Evolutionary conservation across 1,140 invertebrate species (phyloP), one percentile per base, ranked within the genome.

Genomic region (Aphelenchoides avenae): DNA sequence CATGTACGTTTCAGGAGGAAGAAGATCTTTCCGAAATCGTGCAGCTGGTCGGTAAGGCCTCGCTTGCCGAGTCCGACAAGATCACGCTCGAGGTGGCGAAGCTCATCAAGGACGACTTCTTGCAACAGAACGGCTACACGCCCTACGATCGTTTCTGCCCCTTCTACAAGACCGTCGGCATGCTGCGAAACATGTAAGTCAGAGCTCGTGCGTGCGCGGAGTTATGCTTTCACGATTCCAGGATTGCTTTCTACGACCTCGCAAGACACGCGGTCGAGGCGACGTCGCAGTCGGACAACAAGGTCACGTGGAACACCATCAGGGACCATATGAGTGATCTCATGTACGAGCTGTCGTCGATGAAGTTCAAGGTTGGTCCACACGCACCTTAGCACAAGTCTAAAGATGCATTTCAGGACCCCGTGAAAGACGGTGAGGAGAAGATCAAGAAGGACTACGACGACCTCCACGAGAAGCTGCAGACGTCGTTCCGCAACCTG

Each of bases 21-120:
- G 95, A 99, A 81, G 95, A 99, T 82, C 81, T 99, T 62, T 94
- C 93, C 13, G 95, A 99, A 87, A 98, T 99, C 80, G 95, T 99
- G 65, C 94, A 99, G 78, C 81, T 99, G 58, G 95, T 99, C 63
- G 95, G 95, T 80, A 99, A 99, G 83, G 82, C 81, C 64, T 71
- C 94, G 1, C 83, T 99, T 26, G 94, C 94, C 6, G 95, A 99
- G 83, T 87, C 89, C 20, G 95, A 99, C 79, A 99, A 99, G 81
- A 96, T 99, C 78, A 99, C 93, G 0, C 83, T 99, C 30, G 95
- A 99, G 83, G 91, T 99, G 39, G 93, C 95, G 64, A 94, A 93
- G 79, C 79, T 99, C 57, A 83, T 99, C 47, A 99, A 99, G 79
- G 95, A 99, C 78, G 95, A 99, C 83, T 99, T 97, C 83, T 82